Evolutionary conservation across 2,888 invertebrate genomes (phyloP).

Genomic region (Melieria omissa): DNA sequence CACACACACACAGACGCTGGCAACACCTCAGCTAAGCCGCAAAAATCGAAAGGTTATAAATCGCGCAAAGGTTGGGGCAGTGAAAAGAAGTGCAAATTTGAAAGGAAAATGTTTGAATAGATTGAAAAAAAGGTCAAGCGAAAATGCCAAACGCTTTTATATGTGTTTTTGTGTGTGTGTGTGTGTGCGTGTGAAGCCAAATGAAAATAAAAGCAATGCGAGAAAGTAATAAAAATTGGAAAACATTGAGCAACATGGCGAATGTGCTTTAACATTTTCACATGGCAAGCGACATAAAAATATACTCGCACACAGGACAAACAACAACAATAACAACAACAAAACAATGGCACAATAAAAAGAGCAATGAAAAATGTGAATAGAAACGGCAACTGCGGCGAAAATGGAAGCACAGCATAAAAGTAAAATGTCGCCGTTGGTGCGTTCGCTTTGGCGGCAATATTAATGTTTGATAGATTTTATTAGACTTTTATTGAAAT

Average conservation of each 20-base stretch:
- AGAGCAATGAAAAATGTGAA: slow-evolving; percentile 7
- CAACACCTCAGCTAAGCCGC: too few relatives aligned
- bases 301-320: neutral
- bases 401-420: neutral
- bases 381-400: neutral
- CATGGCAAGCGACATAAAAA: neutral
- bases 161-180: neutral
- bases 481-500: slow-evolving; percentile 54
- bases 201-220: neutral
- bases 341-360: neutral
- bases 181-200: neutral
- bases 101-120: neutral
- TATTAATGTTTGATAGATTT: slow-evolving; percentile 44
- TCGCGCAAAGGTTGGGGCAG: too few relatives aligned
- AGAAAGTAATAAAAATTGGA: neutral
- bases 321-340: neutral
- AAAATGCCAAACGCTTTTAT: neutral
- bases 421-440: neutral
- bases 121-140: slow-evolving; percentile 17
- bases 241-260: neutral
- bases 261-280: neutral
- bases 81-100: slow-evolving; percentile 1
- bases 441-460: neutral
- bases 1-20: too few relatives aligned
- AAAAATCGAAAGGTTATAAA: too few relatives aligned